These are phyloP conservation scores for Chelonia mydas DNA, from an alignment of 2,797 vertebrate genomes.

Conservation along the genomic window DNA sequence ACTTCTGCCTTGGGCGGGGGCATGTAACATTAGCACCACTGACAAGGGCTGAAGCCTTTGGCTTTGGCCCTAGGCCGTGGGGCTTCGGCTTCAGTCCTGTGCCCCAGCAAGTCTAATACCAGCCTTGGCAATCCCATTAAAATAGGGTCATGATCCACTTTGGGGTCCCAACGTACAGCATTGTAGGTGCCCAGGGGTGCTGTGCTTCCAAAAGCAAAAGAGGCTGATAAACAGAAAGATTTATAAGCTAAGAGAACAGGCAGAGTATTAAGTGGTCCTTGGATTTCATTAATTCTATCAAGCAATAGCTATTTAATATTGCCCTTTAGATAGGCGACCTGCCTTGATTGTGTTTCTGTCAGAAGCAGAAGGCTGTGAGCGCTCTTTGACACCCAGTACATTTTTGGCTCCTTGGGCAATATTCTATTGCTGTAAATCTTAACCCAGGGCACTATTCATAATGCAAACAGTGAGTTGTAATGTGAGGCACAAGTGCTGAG, in stretches of 20 bases:
- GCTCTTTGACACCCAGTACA: accelerated
- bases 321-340: accelerated
- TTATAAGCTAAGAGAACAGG: neutral
- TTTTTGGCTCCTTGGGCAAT: neutral
- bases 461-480: accelerated
- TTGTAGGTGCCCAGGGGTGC: neutral
- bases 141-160: no score
- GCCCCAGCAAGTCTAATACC: neutral
- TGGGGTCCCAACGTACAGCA: no score
- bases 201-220: neutral
- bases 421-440: neutral
- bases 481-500: accelerated
- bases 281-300: neutral
- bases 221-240: neutral
- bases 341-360: neutral
- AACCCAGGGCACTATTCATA: neutral
- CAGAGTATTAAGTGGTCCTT: neutral
- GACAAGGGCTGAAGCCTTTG: no score
- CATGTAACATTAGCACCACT: no score
- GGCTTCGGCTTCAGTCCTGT: no score
- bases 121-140: no score
- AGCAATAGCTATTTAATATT: neutral
- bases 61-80: no score
- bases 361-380: accelerated
- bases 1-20: no score